These are phyloP conservation scores for Sarcophaga peregrina DNA, from an alignment of 1,140 invertebrate genomes.

Conservation along the genomic window DNA sequence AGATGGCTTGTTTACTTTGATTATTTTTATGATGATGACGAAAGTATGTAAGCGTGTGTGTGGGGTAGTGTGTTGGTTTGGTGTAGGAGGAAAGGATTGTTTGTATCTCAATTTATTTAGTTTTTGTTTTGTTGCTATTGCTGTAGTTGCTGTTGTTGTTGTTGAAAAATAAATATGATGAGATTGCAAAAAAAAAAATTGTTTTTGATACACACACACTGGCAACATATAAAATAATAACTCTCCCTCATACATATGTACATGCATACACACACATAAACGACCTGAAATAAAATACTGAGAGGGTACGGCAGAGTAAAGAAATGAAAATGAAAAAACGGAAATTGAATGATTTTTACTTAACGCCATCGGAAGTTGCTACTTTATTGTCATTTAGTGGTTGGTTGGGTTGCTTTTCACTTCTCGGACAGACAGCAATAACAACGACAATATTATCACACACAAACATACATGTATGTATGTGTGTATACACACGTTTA, in stretches of 20 bases:
- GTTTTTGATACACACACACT: not conserved
- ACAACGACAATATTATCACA: not conserved
- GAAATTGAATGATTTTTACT: conserved; percentile 66
- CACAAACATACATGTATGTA: not conserved
- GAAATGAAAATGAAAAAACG: conserved; percentile 47
- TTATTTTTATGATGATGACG: conserved; percentile 11
- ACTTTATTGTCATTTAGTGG: conserved; percentile 66
- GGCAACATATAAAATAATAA: not conserved
- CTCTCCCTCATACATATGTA: not conserved
- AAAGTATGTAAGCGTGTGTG: not conserved
- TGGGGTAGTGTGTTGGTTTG: not conserved
- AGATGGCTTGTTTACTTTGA: not conserved
- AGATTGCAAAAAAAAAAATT: conserved; percentile 50
- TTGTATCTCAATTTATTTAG: too few relatives aligned
- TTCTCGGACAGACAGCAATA: not conserved
- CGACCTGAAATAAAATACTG: too few relatives aligned
- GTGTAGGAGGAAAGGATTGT: not conserved
- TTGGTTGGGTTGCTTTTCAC: conserved; percentile 43
- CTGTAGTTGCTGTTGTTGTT: not conserved
- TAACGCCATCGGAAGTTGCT: conserved; percentile 63
- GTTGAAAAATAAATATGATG: conserved; percentile 45
- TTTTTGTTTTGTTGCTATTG: not conserved
- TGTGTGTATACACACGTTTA: not conserved
- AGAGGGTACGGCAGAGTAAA: not conserved
- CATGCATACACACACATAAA: not conserved